Evolutionary conservation across 2,113 vertebrate species (phyloP), one percentile per base, ranked within the genome.

Genomic region (Excalfactoria chinensis): DNA sequence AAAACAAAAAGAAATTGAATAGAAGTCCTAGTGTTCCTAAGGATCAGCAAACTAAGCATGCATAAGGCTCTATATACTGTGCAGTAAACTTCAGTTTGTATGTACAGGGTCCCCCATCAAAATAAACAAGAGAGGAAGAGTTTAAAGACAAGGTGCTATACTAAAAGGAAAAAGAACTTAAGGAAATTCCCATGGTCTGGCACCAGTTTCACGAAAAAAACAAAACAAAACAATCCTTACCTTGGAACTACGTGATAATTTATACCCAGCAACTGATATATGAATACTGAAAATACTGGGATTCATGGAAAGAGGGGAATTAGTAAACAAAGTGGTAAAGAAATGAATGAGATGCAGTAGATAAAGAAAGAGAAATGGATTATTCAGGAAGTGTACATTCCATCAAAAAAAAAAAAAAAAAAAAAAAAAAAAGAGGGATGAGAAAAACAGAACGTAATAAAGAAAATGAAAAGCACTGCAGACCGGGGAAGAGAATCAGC

Each of bases 341-440:
- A 3, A 1, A 26, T 51, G 0, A 5, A 1, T 3, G 1, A 34
- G 51, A 0, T 62, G 0, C 0, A 55, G 13, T 1, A 49, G 6
- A 0, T 10, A 7, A 0, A 3, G 0, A 5, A 56, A 28, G 0
- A 4, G 0, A 7, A 7, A 23, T 0, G 7, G 0, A 2, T 1
- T 0, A 0, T 40, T 53, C 26, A 5, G 1, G 3, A 10, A 63
- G 9, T 34, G 28, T 1, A 5, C 0, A 7, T 12, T 5, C 10
- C 10, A 56, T 2, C 18, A 16, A 32, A 18, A 55, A 30, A 7
- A 28, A 44, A 19, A 8, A 9, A 44, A 44, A 3, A 44, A 40
- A 40, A 7, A 48, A 22, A 48, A 11, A 44, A 44, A 46, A 20
- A 17, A 30, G 28, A 28, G 28, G 9, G 15, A 30, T 10, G 55